Evolutionary conservation across 2,113 vertebrate species (phyloP).

Genomic region (Phylloscopus trochiloides): DNA sequence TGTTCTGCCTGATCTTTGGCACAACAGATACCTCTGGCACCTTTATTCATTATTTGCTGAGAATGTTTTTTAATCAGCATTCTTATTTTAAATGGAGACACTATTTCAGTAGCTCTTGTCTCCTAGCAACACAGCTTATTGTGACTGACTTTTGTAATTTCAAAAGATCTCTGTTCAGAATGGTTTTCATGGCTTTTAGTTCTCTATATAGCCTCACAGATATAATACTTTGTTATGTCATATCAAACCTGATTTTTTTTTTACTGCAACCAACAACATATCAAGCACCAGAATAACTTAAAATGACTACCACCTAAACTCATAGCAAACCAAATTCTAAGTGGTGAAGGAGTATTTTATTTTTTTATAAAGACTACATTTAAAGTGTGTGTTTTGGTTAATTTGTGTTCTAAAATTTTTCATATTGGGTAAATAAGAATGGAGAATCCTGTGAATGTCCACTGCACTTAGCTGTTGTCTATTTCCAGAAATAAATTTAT

Average conservation of each 20-base stretch:
- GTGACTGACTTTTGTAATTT: background rate
- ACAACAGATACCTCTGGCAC: background rate
- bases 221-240: background rate
- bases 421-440: background rate
- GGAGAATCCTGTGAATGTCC: background rate
- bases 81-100: background rate
- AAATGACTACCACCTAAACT: background rate
- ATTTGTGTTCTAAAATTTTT: background rate
- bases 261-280: background rate
- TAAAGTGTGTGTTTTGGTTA: background rate
- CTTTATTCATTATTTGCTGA: background rate
- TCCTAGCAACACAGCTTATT: conserved; percentile 36
- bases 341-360: background rate
- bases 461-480: accelerated
- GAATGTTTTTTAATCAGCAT: background rate
- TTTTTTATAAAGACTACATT: background rate
- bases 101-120: background rate
- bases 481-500: background rate
- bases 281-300: background rate
- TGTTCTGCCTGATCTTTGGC: background rate
- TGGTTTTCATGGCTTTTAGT: background rate
- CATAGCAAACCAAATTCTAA: background rate
- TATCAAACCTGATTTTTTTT: background rate
- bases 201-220: background rate
- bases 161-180: background rate